Evolutionary conservation across 2,888 invertebrate genomes (phyloP), one percentile per base, ranked within the genome.

Genomic region (Tipula lateralis): DNA sequence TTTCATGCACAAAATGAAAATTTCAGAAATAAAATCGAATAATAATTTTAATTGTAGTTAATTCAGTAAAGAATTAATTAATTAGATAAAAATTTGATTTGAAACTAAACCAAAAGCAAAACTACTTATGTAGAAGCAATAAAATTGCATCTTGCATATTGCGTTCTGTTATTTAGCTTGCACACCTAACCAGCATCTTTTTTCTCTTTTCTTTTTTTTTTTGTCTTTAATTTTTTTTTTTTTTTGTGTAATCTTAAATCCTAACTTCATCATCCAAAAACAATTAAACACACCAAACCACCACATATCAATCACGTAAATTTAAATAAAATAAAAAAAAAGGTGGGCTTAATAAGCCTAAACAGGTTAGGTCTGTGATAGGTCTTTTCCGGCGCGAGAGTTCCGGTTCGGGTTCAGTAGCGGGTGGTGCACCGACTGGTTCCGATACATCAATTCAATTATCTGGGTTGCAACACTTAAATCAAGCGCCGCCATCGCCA

Each of bases 291-390:
- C 66, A 66, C 24, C 66, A 66, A 66, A 24, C 24, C 66, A 24
- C 66, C 66, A 66, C 39, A 44, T 12, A 66, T 24, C 19, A 66
- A 66, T 66, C 66, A 66, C 66, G 66, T 66, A 66, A 66, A 24
- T 66, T 66, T 66, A 84, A 85, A 83, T 86, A 85, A 85, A 84
- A 81, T 85, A 84, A 86, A 86, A n/a, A 86, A 87, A 85, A 87
- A 95, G 96, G 96, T 91, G 96, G 96, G 88, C 94, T 96, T 91
- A 95, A 96, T 91, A 95, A 96, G 92, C 95, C 96, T 90, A 94
- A 95, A 91, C 93, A 93, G 91, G 93, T 94, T 87, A 95, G 95
- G 91, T 96, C 96, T 91, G 96, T 96, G 91, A 96, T 96, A 92
- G 96, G 96, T 91, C 92, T 96, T 86, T 96, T 96, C 91, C 93